Percentiles rank a stretch among this genome's conserved stretches.
phyloP scores from a whole-genome alignment of 1,140 invertebrate genomes.

The Cardiocondyla obscurior region DNA sequence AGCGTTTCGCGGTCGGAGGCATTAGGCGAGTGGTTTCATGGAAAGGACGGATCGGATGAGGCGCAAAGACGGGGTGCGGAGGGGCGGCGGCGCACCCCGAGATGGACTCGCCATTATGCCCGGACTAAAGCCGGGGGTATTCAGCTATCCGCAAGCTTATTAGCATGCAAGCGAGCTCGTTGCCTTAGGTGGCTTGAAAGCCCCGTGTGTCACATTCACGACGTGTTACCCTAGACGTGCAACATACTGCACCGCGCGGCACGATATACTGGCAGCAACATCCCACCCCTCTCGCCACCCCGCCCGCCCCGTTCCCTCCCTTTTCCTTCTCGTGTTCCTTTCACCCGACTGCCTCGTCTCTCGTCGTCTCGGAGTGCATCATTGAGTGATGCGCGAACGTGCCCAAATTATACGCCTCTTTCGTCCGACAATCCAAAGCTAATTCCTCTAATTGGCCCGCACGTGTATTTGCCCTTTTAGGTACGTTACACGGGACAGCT shows the following conservation, averaged over 20 bases:
- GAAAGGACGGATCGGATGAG: conserved; percentile 20
- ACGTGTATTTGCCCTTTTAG: conserved; percentile 52
- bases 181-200: conserved; percentile 81
- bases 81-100: conserved; percentile 56
- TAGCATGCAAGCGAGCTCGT: conserved; percentile 81
- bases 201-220: conserved; percentile 80
- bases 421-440: conserved; percentile 66
- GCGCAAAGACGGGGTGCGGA: background rate
- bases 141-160: conserved; percentile 79
- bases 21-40: conserved; percentile 20
- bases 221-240: conserved; percentile 75
- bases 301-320: background rate
- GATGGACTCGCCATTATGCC: conserved; percentile 82
- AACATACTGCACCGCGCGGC: conserved; percentile 70
- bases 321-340: conserved; percentile 32
- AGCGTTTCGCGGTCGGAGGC: conserved; percentile 63
- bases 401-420: conserved; percentile 60
- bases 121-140: conserved; percentile 80
- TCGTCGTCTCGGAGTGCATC: conserved; percentile 41
- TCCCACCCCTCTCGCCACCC: no score
- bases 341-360: conserved; percentile 37
- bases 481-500: background rate
- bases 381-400: conserved; percentile 59
- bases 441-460: conserved; percentile 68
- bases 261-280: conserved; percentile 66